phyloP scores from a whole-genome alignment of 2,113 vertebrate genomes.

The Prolemur simus region DNA sequence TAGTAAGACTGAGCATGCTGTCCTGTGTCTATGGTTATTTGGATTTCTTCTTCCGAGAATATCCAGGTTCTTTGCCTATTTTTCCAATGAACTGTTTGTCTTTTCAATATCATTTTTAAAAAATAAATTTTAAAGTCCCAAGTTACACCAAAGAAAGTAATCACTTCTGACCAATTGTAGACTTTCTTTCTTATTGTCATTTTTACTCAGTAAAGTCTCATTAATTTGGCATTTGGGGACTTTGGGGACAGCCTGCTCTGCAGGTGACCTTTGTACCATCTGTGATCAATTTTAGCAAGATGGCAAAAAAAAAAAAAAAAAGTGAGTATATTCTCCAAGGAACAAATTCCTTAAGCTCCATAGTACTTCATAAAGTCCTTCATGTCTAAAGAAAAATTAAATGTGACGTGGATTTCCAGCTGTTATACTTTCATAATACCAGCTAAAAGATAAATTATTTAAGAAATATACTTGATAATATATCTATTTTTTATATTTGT shows the following conservation, averaged over 20 bases:
- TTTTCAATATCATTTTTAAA: background rate
- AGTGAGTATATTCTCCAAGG: background rate
- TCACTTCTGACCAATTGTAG: slow-evolving; percentile 2
- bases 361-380: background rate
- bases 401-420: background rate
- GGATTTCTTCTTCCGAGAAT: slow-evolving; percentile 16
- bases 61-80: background rate
- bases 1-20: background rate
- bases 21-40: background rate
- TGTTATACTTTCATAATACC: slow-evolving; percentile 21
- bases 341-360: slow-evolving; percentile 41
- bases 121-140: slow-evolving; percentile 8
- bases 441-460: background rate
- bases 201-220: slow-evolving; percentile 30
- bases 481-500: slow-evolving; percentile 27
- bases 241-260: slow-evolving; percentile 30
- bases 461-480: slow-evolving; percentile 35
- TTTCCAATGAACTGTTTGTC: background rate
- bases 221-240: slow-evolving; percentile 55
- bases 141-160: slow-evolving; percentile 38
- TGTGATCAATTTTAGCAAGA: slow-evolving; percentile 62
- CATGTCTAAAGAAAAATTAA: slow-evolving; percentile 40
- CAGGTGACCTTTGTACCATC: slow-evolving; percentile 57
- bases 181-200: slow-evolving; percentile 20
- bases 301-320: background rate